phyloP scores from a whole-genome alignment of 2,113 vertebrate species.

The Ptilonorhynchus violaceus region DNA sequence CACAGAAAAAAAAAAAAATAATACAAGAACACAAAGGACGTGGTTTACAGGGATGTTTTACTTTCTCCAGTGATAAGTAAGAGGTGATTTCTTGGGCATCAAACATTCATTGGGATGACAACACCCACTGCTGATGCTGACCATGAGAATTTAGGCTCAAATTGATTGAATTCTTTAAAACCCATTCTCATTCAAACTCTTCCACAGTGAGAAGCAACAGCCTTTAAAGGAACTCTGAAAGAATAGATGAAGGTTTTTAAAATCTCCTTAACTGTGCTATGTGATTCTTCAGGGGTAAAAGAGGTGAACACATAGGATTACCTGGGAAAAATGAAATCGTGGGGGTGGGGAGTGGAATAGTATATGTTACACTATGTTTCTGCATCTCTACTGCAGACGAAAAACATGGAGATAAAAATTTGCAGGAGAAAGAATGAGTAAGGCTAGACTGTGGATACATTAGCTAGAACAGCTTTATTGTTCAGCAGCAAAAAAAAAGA shows the following conservation, averaged over 20 bases:
- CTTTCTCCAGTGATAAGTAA: neutral
- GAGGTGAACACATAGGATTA: neutral
- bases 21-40: neutral
- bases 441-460: neutral
- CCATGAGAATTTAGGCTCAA: neutral
- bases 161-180: neutral
- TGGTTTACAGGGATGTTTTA: neutral
- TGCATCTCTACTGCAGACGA: neutral
- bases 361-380: neutral
- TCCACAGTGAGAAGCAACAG: neutral
- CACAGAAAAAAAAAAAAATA: neutral
- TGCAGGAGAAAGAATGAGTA: neutral
- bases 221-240: neutral
- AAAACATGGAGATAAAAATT: neutral
- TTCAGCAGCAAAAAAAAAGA: neutral
- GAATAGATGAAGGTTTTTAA: neutral
- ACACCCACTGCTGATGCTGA: neutral
- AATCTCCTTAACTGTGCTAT: neutral
- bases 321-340: neutral
- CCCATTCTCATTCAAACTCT: neutral
- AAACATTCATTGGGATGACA: no score
- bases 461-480: neutral
- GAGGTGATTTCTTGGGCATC: neutral
- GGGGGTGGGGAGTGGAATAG: fast-evolving
- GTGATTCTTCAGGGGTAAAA: neutral